Percentiles rank a stretch among this genome's conserved stretches.
phyloP scores from a whole-genome alignment of 2,888 invertebrate genomes.

The Oscheius myriophilus region DNA sequence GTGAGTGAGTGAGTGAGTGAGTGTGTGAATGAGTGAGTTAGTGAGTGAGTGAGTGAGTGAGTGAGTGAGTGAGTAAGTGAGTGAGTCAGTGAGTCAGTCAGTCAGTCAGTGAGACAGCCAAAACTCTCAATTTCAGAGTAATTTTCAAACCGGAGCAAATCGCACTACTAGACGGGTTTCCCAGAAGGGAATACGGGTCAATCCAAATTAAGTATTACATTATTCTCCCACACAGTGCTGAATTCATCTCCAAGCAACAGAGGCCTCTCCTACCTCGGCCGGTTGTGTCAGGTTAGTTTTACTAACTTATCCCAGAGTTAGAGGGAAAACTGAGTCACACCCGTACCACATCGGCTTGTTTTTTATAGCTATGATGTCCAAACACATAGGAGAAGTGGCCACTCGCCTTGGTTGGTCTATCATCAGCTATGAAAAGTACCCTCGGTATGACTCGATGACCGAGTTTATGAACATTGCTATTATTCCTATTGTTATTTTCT shows the following conservation, averaged over 20 bases:
- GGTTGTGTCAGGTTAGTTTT: slow-evolving; percentile 57
- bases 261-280: slow-evolving; percentile 56
- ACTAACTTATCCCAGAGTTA: background rate
- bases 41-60: no score
- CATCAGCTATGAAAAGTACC: slow-evolving; percentile 62
- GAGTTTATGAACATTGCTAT: slow-evolving; percentile 69
- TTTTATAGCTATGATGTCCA: slow-evolving; percentile 54
- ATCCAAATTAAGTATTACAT: slow-evolving; percentile 63
- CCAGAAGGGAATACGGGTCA: slow-evolving; percentile 58
- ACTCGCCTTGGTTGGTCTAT: slow-evolving; percentile 65
- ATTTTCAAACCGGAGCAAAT: slow-evolving; percentile 61
- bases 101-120: no score
- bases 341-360: background rate
- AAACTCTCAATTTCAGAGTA: slow-evolving; percentile 6
- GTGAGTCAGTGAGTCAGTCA: background rate
- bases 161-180: slow-evolving; percentile 65
- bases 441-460: slow-evolving; percentile 65
- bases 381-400: slow-evolving; percentile 57
- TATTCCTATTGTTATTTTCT: slow-evolving; percentile 66
- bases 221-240: slow-evolving; percentile 58
- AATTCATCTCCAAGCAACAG: slow-evolving; percentile 42
- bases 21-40: no score
- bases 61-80: no score
- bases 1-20: no score
- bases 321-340: background rate